phyloP scores from a whole-genome alignment of 2,113 vertebrate species.

The Bucco capensis region DNA sequence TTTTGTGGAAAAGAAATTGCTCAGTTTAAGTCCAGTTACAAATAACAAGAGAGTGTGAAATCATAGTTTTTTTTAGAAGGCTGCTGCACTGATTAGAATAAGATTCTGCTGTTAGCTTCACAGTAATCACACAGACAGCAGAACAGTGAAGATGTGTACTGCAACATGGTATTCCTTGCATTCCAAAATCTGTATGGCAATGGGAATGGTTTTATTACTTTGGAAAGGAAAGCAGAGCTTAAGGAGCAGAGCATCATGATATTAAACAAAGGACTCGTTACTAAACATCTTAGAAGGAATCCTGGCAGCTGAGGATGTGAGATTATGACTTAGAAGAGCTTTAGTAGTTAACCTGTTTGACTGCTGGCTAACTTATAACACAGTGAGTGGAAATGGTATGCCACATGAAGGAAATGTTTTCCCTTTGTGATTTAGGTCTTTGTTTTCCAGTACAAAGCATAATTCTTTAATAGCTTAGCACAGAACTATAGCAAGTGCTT shows the following conservation, averaged over 20 bases:
- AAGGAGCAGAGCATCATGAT: not conserved
- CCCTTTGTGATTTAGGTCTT: not conserved
- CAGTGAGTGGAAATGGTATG: not conserved
- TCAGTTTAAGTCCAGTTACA: not conserved
- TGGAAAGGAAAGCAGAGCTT: not conserved
- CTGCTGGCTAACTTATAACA: not conserved
- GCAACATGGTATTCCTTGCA: not conserved
- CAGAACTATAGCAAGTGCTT: not conserved
- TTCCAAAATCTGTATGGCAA: not conserved
- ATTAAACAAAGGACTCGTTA: not conserved
- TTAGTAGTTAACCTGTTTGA: not conserved
- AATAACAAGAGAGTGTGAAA: not conserved
- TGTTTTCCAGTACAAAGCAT: not conserved
- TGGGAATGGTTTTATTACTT: not conserved
- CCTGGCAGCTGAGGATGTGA: not conserved
- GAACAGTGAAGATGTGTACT: not conserved
- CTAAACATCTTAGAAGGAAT: not conserved
- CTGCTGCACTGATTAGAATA: not conserved
- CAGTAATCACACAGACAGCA: not conserved
- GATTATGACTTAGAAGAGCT: not conserved
- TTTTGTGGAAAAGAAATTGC: not conserved
- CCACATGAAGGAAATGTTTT: not conserved
- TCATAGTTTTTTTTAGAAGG: not conserved
- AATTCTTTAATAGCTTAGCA: not conserved
- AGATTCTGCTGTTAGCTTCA: not conserved